Base-by-base conservation (phyloP, 37 sponge, comb jelly and placozoan species). In the Mnemiopsis leidyi region DNA sequence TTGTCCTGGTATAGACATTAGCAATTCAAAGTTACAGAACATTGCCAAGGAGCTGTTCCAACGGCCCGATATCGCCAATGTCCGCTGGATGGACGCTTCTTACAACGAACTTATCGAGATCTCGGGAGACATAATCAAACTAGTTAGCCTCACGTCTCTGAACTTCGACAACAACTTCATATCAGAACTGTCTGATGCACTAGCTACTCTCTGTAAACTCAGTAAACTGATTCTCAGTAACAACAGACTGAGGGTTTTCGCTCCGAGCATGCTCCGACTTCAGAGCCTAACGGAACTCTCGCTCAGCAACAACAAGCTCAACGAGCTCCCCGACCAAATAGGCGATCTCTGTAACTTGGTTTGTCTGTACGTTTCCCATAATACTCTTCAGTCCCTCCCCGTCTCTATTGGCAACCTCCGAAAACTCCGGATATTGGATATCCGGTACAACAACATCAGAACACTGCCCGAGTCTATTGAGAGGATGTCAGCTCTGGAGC, bases 151-250 rank as follows among this genome's bases (percentile, higher is more conserved):
- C 3, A 85, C 61, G 0, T 85, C 90, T 13, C 90, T 85, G 29
- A 85, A 85, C 90, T 26, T 85, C 61, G 90, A 85, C 90, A 85
- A 85, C 61, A 85, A 85, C 90, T 85, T 85, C 90, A 85, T 85
- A 23, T 85, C 90, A 18, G 90, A 85, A 38, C 90, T 85, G 5
- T 40, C 90, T 0, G 90, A 85, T 28, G 38, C 90, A 7, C 25
- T 85, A 23, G 21, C 61, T 0, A 39, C 36, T 18, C 61, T 85
- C 29, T 16, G 36, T 3, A 85, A 85, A 39, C 90, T 85, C 18
- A 85, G 61, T 33, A 85, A 85, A 39, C 90, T 85, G 25, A 85
- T 85, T n/a, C 61, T 40, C 25, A 85, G 90, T 25, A 85, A 85
- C 90, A 85, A 85, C 61, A 35, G 90, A 9, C 29, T 85, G 2